These are phyloP conservation scores for Hydropsyche tenuis DNA, from an alignment of 1,140 invertebrate genomes.

Conservation along the genomic window DNA sequence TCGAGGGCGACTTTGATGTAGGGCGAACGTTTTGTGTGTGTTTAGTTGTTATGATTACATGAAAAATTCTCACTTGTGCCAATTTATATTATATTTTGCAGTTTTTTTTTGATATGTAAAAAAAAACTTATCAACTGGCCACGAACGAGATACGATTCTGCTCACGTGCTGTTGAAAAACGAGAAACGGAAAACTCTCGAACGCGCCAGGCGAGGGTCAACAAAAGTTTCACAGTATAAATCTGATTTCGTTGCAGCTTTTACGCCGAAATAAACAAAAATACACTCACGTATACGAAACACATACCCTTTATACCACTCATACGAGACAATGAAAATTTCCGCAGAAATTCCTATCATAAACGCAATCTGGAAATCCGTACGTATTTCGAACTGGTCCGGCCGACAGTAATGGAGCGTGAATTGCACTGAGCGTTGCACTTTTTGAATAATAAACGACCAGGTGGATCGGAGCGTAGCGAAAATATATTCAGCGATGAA, in stretches of 20 bases:
- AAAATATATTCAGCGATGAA: neutral
- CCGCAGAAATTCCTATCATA: neutral
- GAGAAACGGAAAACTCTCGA: neutral
- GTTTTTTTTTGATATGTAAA: too few species aligned
- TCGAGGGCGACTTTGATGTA: too few species aligned
- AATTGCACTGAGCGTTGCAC: conserved; percentile 25
- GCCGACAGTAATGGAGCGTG: conserved; percentile 22
- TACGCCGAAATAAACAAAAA: conserved; percentile 3
- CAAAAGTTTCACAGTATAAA: neutral
- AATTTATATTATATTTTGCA: too few species aligned
- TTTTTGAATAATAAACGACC: conserved; percentile 29
- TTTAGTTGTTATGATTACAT: too few species aligned
- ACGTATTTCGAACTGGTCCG: neutral
- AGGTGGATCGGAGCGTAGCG: neutral
- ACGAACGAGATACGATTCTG: conserved; percentile 2
- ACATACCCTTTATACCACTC: too few species aligned
- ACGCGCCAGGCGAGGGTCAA: neutral
- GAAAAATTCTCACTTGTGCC: too few species aligned
- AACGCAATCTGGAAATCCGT: neutral
- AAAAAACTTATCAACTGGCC: too few species aligned
- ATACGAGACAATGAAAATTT: neutral
- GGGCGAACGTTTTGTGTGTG: too few species aligned
- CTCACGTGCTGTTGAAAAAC: conserved; percentile 13
- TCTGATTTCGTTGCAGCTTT: neutral
- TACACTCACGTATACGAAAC: neutral